A percentile compares a stretch with the other conserved stretches of the same genome.
These are phyloP conservation scores for Megalopta genalis DNA, from an alignment of 1,140 invertebrate genomes.

Conservation along the genomic window DNA sequence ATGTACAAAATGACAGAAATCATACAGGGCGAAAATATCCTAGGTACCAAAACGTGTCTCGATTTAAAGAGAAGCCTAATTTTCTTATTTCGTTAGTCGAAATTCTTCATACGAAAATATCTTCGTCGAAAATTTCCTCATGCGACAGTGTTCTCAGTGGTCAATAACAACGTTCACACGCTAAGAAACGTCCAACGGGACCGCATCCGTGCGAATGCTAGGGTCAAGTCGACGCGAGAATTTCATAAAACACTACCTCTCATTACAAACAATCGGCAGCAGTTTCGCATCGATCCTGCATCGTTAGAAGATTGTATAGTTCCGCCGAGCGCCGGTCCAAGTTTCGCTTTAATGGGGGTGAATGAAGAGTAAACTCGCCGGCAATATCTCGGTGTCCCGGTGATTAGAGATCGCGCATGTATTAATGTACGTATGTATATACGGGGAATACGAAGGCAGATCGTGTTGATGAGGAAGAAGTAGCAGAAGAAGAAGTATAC, in stretches of 20 bases:
- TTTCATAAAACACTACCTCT: conserved; percentile 13
- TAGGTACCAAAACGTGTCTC: too few relatives aligned
- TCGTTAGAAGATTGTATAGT: conserved; percentile 32
- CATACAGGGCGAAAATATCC: too few relatives aligned
- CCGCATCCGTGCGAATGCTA: conserved; percentile 15
- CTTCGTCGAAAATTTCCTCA: too few relatives aligned
- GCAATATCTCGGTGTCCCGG: not conserved
- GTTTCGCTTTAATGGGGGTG: not conserved
- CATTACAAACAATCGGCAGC: conserved; percentile 12
- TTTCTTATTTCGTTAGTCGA: too few relatives aligned
- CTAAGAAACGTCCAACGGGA: conserved; percentile 6
- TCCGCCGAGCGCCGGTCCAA: conserved; percentile 20
- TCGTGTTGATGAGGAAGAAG: not conserved
- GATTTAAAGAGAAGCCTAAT: too few relatives aligned
- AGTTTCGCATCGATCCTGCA: conserved; percentile 15
- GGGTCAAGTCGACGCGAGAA: conserved; percentile 25
- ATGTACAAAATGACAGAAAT: too few relatives aligned
- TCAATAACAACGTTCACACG: too few relatives aligned
- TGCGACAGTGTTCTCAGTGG: too few relatives aligned
- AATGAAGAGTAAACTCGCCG: not conserved
- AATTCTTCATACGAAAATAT: too few relatives aligned
- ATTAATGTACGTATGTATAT: too few relatives aligned
- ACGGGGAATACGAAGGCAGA: not conserved
- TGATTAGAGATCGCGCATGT: too few relatives aligned
- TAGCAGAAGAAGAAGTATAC: not conserved